Base-by-base conservation (phyloP, 2,797 vertebrate species). In the Argyrosomus regius region DNA sequence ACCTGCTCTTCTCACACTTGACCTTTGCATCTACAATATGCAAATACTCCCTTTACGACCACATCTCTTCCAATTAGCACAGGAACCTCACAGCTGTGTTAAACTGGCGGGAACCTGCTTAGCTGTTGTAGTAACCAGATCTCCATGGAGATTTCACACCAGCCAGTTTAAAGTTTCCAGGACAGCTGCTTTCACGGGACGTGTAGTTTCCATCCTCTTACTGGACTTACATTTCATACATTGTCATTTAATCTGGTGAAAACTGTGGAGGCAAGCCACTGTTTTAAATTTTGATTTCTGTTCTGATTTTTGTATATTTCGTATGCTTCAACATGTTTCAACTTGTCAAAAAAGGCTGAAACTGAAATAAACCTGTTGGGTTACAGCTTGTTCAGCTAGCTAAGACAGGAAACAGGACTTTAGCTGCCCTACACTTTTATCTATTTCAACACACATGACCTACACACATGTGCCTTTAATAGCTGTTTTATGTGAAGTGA, bases 81-180 rank as follows among this genome's bases (percentile, higher is more conserved):
- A 22, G 63, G 78, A 72, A 67, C 46, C 43, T 71, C 13, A 53
- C 63, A 68, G 68, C 48, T 54, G 72, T 43, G 67, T 59, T 63
- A 75, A 39, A 78, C 46, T 74, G 63, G 78, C 9, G 43, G 66
- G 72, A 90, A 86, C 74, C 53, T 80, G 63, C 72, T 56, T 49
- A 46, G 70, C 24, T 82, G 78, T 82, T 67, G 28, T 64, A 43
- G 90, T 70, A 87, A 87, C 74, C 62, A 57, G 75, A 88, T 78
- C 85, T 57, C 45, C 46, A 60, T 66, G 73, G 67, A 61, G 74
- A 72, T 89, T 88, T 89, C 75, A 85, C 78, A 78, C 53, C 48
- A 75, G 66, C 78, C 75, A 6, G 35, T 39, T 39, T 39, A 39
- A 39, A 39, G 75, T 80, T 85, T 74, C 70, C 59, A 87, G 28